These are phyloP conservation scores for Lacanobia oleracea DNA, from an alignment of 2,888 invertebrate species.

Conservation along the genomic window DNA sequence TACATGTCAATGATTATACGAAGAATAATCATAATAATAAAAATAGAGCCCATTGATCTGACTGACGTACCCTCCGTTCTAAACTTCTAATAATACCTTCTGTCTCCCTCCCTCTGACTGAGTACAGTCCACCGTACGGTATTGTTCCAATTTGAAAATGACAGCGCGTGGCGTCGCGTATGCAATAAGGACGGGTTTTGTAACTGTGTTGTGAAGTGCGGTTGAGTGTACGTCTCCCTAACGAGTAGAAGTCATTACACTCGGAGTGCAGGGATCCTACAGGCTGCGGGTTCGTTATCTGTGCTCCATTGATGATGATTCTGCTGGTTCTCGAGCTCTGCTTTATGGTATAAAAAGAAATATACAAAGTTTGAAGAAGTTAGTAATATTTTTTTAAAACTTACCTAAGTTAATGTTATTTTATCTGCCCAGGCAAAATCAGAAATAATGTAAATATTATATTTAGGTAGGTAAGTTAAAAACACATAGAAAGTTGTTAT, in stretches of 20 bases:
- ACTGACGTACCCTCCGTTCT: constrained; percentile 48
- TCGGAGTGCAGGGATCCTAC: constrained; percentile 37
- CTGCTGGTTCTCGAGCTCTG: constrained; percentile 11
- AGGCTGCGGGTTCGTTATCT: constrained; percentile 53
- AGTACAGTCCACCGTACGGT: neutral
- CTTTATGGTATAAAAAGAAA: constrained; percentile 8
- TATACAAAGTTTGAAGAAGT: neutral
- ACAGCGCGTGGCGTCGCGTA: neutral
- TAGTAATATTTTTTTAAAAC: neutral
- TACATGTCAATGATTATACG: constrained; percentile 18
- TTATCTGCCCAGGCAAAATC: neutral
- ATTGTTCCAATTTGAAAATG: neutral
- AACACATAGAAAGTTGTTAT: constrained; percentile 2
- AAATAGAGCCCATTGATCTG: constrained; percentile 46
- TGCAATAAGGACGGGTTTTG: constrained; percentile 10
- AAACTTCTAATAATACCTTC: constrained; percentile 55
- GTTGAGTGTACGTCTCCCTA: constrained; percentile 48
- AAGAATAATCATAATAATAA: constrained; percentile 34
- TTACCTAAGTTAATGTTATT: too few species aligned
- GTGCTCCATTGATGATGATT: constrained; percentile 36
- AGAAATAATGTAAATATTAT: too few species aligned
- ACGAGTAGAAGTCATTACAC: constrained; percentile 60
- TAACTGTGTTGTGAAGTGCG: neutral
- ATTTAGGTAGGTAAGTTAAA: too few species aligned
- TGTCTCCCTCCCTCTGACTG: constrained; percentile 30